A percentile compares a stretch with the other conserved stretches of the same genome.
phyloP scores from a whole-genome alignment of 2,888 invertebrate species.

The Suillia variegata region DNA sequence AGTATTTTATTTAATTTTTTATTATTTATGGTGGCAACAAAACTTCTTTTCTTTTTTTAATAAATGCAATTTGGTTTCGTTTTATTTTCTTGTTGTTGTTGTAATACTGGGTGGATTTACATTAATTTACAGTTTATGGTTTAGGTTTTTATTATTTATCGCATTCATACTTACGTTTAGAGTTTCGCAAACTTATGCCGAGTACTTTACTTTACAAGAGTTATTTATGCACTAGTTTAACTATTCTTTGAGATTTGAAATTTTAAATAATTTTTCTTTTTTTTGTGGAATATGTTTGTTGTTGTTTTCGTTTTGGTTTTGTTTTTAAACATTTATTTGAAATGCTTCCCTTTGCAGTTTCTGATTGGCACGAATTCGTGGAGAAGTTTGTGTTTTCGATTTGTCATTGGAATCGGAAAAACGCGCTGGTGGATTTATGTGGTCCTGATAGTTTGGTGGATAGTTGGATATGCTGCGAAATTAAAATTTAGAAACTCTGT shows the following conservation, averaged over 20 bases:
- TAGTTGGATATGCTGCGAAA: slow-evolving; percentile 78
- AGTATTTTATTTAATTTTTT: background rate
- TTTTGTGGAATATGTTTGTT: too few species aligned
- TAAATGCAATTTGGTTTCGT: background rate
- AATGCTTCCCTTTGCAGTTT: slow-evolving; percentile 73
- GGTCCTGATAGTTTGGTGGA: slow-evolving; percentile 79
- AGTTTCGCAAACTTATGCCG: too few species aligned
- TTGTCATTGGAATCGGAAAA: slow-evolving; percentile 73
- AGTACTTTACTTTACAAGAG: too few species aligned
- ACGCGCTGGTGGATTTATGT: slow-evolving; percentile 83
- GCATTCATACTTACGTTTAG: too few species aligned
- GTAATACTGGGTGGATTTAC: background rate
- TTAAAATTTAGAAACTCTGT: too few species aligned
- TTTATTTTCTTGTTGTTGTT: too few species aligned
- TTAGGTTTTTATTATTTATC: too few species aligned
- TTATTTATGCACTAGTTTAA: too few species aligned
- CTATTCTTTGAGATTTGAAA: too few species aligned
- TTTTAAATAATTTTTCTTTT: background rate
- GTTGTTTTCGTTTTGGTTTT: background rate
- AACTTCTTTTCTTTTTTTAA: too few species aligned
- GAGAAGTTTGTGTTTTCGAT: slow-evolving; percentile 60
- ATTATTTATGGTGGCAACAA: too few species aligned
- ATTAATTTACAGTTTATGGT: background rate
- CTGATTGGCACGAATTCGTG: slow-evolving; percentile 63
- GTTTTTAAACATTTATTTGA: slow-evolving; percentile 75